Conservation (phyloP, 2,888 invertebrate species). For the Scaptomyza tumidula region DNA sequence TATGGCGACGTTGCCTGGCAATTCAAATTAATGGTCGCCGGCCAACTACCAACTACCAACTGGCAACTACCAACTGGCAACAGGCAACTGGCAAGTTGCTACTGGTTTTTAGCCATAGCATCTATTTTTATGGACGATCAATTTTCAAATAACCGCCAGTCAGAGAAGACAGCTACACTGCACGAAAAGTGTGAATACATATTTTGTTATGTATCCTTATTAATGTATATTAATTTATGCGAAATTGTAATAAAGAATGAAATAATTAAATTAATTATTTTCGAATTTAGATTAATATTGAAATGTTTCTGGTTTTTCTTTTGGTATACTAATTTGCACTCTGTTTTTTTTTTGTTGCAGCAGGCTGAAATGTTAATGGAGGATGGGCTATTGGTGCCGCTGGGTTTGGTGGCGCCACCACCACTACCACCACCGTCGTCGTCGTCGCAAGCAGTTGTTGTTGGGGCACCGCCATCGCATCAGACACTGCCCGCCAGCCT, state of each 20-base stretch:
- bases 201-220: too few species aligned
- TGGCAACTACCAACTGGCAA: too few species aligned
- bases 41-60: too few species aligned
- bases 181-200: too few species aligned
- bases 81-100: constrained; percentile 40
- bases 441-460: constrained; percentile 4
- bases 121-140: constrained; percentile 74
- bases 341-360: constrained; percentile 43
- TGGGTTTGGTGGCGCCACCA: constrained; percentile 62
- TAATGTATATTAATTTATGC: too few species aligned
- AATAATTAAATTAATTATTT: too few species aligned
- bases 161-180: constrained; percentile 5
- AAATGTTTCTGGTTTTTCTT: too few species aligned
- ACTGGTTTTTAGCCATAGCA: constrained; percentile 59
- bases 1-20: constrained; percentile 46
- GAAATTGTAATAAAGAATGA: too few species aligned
- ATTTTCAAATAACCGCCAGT: constrained; percentile 62
- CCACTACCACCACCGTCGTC: constrained; percentile 37
- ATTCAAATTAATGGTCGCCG: constrained; percentile 69
- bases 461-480: constrained; percentile 39
- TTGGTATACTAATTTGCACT: constrained; percentile 1
- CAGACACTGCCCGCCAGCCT: constrained; percentile 64
- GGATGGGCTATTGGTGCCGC: constrained; percentile 66
- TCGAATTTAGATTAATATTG: too few species aligned
- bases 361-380: constrained; percentile 82